A percentile compares a stretch with the other conserved stretches of the same genome.
These are phyloP conservation scores for Seriola quinqueradiata DNA, from an alignment of 2,113 vertebrate genomes.

Conservation along the genomic window DNA sequence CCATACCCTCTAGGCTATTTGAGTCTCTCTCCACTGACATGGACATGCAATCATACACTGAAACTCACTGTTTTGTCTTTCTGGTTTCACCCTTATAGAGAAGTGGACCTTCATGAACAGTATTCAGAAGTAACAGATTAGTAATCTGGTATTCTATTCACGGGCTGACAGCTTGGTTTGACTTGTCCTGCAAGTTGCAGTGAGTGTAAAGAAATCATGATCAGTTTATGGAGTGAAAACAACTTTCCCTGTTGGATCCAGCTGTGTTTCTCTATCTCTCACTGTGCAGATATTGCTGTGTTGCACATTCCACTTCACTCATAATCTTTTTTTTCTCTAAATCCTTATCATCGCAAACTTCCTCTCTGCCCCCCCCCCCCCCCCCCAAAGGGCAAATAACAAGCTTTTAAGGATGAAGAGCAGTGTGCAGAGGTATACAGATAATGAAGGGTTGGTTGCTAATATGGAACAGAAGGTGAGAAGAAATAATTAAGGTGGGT, in stretches of 20 bases:
- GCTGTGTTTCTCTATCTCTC: neutral
- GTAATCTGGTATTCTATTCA: slow-evolving; percentile 16
- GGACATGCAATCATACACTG: slow-evolving; percentile 22
- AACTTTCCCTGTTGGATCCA: neutral
- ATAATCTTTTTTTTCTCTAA: neutral
- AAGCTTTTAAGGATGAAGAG: slow-evolving; percentile 29
- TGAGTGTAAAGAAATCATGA: neutral
- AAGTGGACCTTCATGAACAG: neutral
- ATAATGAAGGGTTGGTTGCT: slow-evolving; percentile 28
- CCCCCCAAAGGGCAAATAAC: slow-evolving; percentile 17
- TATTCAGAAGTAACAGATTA: slow-evolving; percentile 11
- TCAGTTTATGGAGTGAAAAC: slow-evolving; percentile 9
- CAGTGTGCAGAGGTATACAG: slow-evolving; percentile 12
- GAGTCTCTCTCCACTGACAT: slow-evolving; percentile 35
- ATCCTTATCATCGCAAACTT: neutral
- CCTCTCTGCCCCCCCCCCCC: neutral
- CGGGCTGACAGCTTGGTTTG: neutral
- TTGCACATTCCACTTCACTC: neutral
- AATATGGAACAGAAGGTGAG: slow-evolving; percentile 27
- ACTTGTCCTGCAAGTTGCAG: neutral
- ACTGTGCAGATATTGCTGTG: neutral
- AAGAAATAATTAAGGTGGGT: slow-evolving; percentile 18
- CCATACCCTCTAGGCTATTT: slow-evolving; percentile 20
- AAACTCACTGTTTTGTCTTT: slow-evolving; percentile 22
- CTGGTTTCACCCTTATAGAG: slow-evolving; percentile 22